Percentiles rank a stretch among this genome's conserved stretches.
phyloP scores from a whole-genome alignment of 2,113 vertebrate genomes.

The Lophura nycthemera region DNA sequence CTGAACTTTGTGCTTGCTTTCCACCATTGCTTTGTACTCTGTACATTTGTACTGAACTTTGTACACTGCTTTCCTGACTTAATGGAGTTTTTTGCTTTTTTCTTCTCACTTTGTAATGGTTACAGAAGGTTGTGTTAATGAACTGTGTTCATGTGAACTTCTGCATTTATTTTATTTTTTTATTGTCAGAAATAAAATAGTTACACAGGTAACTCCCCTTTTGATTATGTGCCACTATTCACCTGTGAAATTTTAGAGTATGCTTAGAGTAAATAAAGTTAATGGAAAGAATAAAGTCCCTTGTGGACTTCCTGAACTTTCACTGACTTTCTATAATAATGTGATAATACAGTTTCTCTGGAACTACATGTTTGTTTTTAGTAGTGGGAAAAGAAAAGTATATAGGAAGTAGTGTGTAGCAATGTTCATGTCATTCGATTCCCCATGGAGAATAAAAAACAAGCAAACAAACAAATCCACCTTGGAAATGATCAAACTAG shows the following conservation, averaged over 20 bases:
- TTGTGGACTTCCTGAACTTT: neutral
- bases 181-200: neutral
- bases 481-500: neutral
- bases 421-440: neutral
- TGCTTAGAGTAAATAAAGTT: neutral
- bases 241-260: neutral
- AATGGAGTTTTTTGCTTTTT: neutral
- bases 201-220: neutral
- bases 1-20: neutral
- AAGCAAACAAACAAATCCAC: neutral
- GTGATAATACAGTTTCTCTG: neutral
- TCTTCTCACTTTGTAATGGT: neutral
- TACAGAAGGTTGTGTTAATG: neutral
- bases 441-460: neutral
- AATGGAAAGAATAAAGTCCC: neutral
- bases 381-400: neutral
- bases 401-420: rapidly evolving
- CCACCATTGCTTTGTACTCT: neutral
- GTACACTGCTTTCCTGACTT: neutral
- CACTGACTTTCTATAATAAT: neutral
- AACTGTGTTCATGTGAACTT: neutral
- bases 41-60: too few relatives aligned
- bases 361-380: neutral
- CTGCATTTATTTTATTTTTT: neutral
- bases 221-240: neutral